Evolutionary conservation across 2,113 vertebrate genomes (phyloP).

Genomic region (Plecotus auritus): DNA sequence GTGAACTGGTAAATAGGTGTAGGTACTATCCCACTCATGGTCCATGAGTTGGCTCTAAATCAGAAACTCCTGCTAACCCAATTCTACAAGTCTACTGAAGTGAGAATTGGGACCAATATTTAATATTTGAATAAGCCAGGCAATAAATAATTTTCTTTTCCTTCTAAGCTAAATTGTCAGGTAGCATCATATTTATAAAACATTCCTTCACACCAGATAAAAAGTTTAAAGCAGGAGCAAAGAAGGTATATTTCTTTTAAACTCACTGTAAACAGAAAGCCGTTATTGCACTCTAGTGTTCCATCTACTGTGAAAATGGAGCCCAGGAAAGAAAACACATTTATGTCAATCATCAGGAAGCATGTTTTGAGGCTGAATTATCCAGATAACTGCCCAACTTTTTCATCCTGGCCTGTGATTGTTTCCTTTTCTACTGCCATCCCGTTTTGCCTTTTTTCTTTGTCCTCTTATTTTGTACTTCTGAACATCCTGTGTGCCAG

Average conservation of each 20-base stretch:
- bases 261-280: constrained; percentile 55
- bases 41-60: not conserved
- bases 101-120: not conserved
- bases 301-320: constrained; percentile 59
- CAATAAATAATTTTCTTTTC: constrained; percentile 45
- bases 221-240: constrained; percentile 42
- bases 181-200: constrained; percentile 58
- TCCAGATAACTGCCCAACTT: constrained; percentile 65
- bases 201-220: constrained; percentile 46
- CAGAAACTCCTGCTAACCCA: not conserved
- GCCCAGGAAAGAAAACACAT: constrained; percentile 43
- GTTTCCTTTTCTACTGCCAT: constrained; percentile 51
- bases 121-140: constrained; percentile 31
- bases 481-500: constrained; percentile 43
- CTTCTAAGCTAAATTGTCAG: constrained; percentile 33
- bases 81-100: not conserved
- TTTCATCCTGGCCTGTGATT: constrained; percentile 62
- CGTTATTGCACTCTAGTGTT: constrained; percentile 34
- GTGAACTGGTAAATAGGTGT: not conserved
- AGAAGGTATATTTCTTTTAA: constrained; percentile 53
- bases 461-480: constrained; percentile 38
- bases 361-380: constrained; percentile 60
- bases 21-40: not conserved
- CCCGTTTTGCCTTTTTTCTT: constrained; percentile 51
- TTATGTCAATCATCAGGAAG: constrained; percentile 60